Percentiles rank a stretch among this genome's conserved stretches.
phyloP scores from a whole-genome alignment of 2,113 vertebrate species.

The Menura novaehollandiae region DNA sequence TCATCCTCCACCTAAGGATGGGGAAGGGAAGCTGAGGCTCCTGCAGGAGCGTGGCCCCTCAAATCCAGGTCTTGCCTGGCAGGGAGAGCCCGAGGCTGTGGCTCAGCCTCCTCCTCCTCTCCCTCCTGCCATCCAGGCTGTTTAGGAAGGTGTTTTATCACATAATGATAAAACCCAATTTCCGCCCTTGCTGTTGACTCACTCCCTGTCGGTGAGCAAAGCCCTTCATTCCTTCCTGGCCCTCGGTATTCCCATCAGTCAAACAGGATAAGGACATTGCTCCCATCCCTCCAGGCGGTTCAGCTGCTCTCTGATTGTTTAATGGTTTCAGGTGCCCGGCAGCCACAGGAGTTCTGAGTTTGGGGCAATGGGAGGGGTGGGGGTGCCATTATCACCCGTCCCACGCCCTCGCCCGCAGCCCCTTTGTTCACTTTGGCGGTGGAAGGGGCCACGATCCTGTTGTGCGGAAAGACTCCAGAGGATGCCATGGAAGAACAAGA shows the following conservation, averaged over 20 bases:
- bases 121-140: background rate
- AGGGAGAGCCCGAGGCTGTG: background rate
- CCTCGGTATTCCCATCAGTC: background rate
- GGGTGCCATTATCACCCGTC: fast-evolving
- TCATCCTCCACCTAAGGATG: fast-evolving
- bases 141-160: background rate
- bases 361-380: fast-evolving
- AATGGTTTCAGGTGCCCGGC: background rate
- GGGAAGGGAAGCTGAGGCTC: background rate
- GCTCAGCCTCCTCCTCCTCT: background rate
- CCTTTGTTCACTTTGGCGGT: fast-evolving
- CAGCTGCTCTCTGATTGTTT: background rate
- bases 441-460: fast-evolving
- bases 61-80: background rate
- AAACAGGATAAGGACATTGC: background rate
- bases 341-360: background rate
- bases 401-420: fast-evolving
- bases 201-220: background rate
- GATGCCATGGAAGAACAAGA: background rate
- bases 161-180: background rate
- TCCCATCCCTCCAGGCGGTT: background rate
- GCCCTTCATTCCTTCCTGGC: background rate
- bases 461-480: background rate
- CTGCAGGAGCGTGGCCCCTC: background rate
- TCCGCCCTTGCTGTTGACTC: background rate